Evolutionary conservation across 2,113 vertebrate genomes (phyloP), one percentile per base, ranked within the genome.

Genomic region (Actinemys pallida): DNA sequence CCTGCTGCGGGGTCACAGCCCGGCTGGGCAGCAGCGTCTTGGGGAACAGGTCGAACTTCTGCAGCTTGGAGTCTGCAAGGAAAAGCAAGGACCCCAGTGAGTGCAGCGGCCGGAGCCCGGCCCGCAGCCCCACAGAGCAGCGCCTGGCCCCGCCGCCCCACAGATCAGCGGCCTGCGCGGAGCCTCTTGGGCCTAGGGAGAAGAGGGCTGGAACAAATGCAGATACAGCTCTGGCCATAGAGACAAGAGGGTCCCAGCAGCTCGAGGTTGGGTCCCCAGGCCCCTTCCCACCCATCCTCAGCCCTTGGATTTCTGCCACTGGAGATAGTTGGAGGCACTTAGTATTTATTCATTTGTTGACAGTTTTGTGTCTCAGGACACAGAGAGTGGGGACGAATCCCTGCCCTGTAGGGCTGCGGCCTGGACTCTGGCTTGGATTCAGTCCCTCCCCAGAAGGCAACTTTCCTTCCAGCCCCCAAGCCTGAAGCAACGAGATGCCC

Each of bases 1-100:
- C 95, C 89, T 98, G 99, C 97, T 98, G 99, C 25, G 99, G 98
- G 69, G 98, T 98, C 90, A 97, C 96, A 3, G 99, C 98, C n/a
- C 98, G 98, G 96, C 96, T 98, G 45, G 99, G 98, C 86, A 99
- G 98, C 93, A 99, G 98, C 65, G 96, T 98, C 98, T 99, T 99
- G 45, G 99, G 98, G 89, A 99, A 99, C 80, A 99, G 94, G 82
- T 99, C 99, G 93, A 99, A 99, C 97, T 99, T 99, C 98, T 99
- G 99, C 95, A 99, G 96, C 96, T 99, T 99, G 42, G 99, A 98
- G 86, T 99, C 99, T 99, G 98, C 72, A 84, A 93, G 52, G 92
- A 88, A 89, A 27, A 81, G 6, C 17, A 9, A 10, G 45, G 81
- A 8, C 35, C 14, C 24, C 5, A 6, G 42, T 69, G 72, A 10